Evolutionary conservation across 2,797 vertebrate species (phyloP), one percentile per base, ranked within the genome.

Genomic region (Hirundo rustica): DNA sequence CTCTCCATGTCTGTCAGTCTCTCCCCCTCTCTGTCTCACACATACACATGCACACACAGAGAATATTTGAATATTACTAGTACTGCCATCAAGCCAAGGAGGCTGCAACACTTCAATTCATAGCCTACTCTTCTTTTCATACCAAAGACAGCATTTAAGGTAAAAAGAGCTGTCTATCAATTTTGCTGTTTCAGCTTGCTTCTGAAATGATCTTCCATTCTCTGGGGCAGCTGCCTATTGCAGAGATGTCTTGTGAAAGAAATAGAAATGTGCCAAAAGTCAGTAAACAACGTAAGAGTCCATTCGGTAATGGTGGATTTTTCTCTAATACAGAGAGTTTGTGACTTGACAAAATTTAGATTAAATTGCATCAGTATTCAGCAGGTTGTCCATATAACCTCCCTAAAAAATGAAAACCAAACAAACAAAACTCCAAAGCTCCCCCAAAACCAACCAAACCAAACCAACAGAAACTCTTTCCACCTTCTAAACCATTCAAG

Each of bases 61-160:
- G 23, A 75, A 60, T 73, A 78, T 70, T 62, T 94, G 73, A 79
- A 92, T 92, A 93, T 88, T 76, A 34, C 51, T 72, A 19, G 22
- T 44, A n/a, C 17, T 5, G 20, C 14, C 51, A 58, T 76, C 42
- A 76, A 93, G 16, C 10, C 36, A 65, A 91, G 40, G 32, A 75
- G 34, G 20, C 5, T 40, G 23, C 12, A 89, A 44, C 21, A 27
- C 27, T 76, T 85, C 45, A 72, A 88, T 81, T 82, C 84, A 34
- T 38, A 73, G 58, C 25, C 32, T 67, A 15, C 13, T 95, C 40
- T 42, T 22, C 10, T 58, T 80, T 71, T 74, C 8, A 29, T 85
- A 32, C 20, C n/a, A 58, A 62, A 68, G 34, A 68, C 12, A 61
- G 6, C 23, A 62, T 82, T 92, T 85, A 73, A 81, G 29, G 55